phyloP scores from a whole-genome alignment of 2,888 invertebrate genomes.

The Gari tellinella region DNA sequence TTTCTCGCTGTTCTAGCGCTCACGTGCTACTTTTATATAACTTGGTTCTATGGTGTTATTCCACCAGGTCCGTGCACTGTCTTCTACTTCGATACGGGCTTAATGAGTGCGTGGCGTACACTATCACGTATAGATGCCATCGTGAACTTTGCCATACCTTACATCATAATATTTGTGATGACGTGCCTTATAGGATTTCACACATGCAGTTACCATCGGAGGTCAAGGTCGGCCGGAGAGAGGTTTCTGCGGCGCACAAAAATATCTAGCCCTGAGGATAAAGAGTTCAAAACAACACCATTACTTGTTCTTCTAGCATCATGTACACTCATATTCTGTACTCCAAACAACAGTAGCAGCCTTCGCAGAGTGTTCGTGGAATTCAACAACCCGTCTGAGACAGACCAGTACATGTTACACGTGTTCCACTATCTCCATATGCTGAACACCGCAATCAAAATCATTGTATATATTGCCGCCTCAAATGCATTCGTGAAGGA shows the following conservation, averaged over 20 bases:
- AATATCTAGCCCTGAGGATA: slow-evolving; percentile 48
- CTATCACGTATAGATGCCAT: slow-evolving; percentile 70
- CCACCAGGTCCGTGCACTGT: slow-evolving; percentile 25
- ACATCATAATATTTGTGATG: slow-evolving; percentile 64
- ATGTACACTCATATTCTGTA: slow-evolving; percentile 52
- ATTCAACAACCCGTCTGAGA: slow-evolving; percentile 8
- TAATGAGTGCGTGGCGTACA: slow-evolving; percentile 44
- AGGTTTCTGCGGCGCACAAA: slow-evolving; percentile 53
- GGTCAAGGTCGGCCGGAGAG: slow-evolving; percentile 46
- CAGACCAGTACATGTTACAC: slow-evolving; percentile 14
- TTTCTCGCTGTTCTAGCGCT: slow-evolving; percentile 68
- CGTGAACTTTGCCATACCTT: slow-evolving; percentile 71
- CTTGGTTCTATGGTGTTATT: slow-evolving; percentile 71
- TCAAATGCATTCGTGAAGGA: slow-evolving; percentile 46
- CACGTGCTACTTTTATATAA: slow-evolving; percentile 75
- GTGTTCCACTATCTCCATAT: slow-evolving; percentile 50
- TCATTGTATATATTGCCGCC: slow-evolving; percentile 46
- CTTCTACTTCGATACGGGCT: slow-evolving; percentile 20
- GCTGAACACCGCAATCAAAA: slow-evolving; percentile 45
- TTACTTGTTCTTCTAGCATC: slow-evolving; percentile 48
- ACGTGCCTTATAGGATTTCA: slow-evolving; percentile 67
- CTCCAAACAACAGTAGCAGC: slow-evolving; percentile 47
- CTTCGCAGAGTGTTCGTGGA: slow-evolving; percentile 34
- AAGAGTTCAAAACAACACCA: slow-evolving; percentile 68
- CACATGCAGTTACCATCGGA: slow-evolving; percentile 67